phyloP scores from a whole-genome alignment of 2,797 vertebrate species.

The Anguilla megastoma region DNA sequence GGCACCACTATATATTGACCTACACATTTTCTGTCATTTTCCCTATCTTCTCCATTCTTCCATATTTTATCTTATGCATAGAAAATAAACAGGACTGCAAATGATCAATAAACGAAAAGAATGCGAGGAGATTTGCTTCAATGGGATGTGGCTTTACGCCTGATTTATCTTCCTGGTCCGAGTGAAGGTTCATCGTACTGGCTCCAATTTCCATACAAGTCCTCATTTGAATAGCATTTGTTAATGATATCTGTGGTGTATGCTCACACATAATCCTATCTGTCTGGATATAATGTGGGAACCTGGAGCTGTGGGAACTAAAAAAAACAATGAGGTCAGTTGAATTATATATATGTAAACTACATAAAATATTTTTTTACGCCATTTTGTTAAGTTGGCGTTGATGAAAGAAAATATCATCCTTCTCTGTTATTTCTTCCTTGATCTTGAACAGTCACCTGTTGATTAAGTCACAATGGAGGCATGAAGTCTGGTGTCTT shows the following conservation, averaged over 20 bases:
- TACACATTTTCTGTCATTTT: not conserved
- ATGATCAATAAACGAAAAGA: not conserved
- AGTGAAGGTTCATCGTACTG: not conserved
- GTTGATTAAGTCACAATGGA: conserved; percentile 16
- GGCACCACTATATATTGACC: not conserved
- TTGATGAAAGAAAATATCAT: not conserved
- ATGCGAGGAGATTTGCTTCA: not conserved
- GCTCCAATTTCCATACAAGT: not conserved
- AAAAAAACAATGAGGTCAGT: not conserved
- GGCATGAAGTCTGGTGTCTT: conserved; percentile 11
- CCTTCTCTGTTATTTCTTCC: not conserved
- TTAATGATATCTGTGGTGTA: not conserved
- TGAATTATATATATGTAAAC: not conserved
- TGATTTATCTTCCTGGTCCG: not conserved
- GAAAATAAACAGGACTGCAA: not conserved
- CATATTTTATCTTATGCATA: not conserved
- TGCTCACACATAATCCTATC: not conserved
- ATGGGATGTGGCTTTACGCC: not conserved
- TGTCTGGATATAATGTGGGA: not conserved
- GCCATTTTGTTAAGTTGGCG: not conserved
- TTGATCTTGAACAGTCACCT: not conserved
- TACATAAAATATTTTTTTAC: not conserved
- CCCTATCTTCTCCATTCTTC: not conserved
- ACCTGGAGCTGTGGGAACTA: not conserved
- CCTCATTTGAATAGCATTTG: conserved; percentile 12